Evolutionary conservation across 2,113 vertebrate species (phyloP).

Genomic region (Pitta sordida): DNA sequence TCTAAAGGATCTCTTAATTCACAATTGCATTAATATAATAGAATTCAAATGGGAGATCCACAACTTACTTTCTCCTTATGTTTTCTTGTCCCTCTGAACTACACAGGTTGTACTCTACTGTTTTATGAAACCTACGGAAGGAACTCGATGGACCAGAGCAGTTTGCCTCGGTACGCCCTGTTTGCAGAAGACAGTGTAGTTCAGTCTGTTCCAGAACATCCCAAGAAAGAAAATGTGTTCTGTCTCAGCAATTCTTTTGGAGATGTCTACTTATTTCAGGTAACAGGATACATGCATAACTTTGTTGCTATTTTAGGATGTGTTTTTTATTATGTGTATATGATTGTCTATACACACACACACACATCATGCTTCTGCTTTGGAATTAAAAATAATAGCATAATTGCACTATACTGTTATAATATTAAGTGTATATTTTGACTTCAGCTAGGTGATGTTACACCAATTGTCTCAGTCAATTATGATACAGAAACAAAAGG

Average conservation of each 20-base stretch:
- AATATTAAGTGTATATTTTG: not conserved
- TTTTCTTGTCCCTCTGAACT: not conserved
- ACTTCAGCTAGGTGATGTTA: not conserved
- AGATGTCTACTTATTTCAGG: slow-evolving; percentile 96
- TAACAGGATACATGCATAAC: not conserved
- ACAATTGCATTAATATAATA: not conserved
- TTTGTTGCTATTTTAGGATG: not conserved
- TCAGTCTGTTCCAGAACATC: slow-evolving; percentile 93
- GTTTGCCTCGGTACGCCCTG: slow-evolving; percentile 85
- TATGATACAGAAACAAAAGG: not conserved
- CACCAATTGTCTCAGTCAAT: not conserved
- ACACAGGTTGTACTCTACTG: slow-evolving; percentile 88
- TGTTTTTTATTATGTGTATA: not conserved
- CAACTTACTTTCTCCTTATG: not conserved
- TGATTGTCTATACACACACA: not conserved
- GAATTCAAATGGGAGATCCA: not conserved
- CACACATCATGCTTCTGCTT: not conserved
- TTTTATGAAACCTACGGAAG: slow-evolving; percentile 93
- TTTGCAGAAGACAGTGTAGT: slow-evolving; percentile 92
- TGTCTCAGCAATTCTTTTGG: slow-evolving; percentile 96
- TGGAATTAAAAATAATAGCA: not conserved
- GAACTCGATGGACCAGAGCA: slow-evolving; percentile 82
- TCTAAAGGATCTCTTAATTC: not conserved
- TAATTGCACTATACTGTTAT: not conserved
- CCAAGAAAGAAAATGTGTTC: slow-evolving; percentile 96